These are phyloP conservation scores for Mesocentrotus franciscanus DNA, from an alignment of 53 echinoderm and acorn worm genomes.

Conservation along the genomic window DNA sequence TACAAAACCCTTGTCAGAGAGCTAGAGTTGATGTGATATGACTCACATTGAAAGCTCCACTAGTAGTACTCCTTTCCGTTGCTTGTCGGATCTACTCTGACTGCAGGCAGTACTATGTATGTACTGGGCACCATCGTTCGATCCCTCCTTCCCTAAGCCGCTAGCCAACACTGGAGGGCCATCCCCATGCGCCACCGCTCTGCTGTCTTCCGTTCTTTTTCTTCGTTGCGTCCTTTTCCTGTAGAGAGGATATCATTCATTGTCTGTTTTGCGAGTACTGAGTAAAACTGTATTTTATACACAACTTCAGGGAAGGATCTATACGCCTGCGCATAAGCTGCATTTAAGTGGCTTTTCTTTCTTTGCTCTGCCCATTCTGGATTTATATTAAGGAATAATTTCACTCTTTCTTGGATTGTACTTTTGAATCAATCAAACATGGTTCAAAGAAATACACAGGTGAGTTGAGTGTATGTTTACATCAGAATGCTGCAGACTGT, in stretches of 20 bases:
- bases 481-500: not conserved
- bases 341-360: not conserved
- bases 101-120: constrained; percentile 34
- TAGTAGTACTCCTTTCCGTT: constrained; percentile 15
- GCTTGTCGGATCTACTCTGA: not conserved
- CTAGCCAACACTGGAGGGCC: constrained; percentile 36
- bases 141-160: constrained; percentile 10
- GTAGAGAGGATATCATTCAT: constrained; percentile 53
- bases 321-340: not conserved
- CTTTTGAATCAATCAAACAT: constrained; percentile 37
- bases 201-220: constrained; percentile 23
- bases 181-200: constrained; percentile 32
- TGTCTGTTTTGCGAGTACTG: constrained; percentile 32
- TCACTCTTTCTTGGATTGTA: constrained; percentile 49
- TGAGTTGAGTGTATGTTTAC: constrained; percentile 32
- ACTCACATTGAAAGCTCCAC: constrained; percentile 37
- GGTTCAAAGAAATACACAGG: constrained; percentile 33
- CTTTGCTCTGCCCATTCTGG: not conserved
- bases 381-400: constrained; percentile 54
- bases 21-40: constrained; percentile 37
- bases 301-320: not conserved
- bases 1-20: constrained; percentile 28
- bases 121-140: not conserved
- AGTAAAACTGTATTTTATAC: constrained; percentile 43
- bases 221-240: constrained; percentile 35